Evolutionary conservation across 1,140 invertebrate genomes (phyloP), one percentile per base, ranked within the genome.

Genomic region (Rhynchophorus ferrugineus): DNA sequence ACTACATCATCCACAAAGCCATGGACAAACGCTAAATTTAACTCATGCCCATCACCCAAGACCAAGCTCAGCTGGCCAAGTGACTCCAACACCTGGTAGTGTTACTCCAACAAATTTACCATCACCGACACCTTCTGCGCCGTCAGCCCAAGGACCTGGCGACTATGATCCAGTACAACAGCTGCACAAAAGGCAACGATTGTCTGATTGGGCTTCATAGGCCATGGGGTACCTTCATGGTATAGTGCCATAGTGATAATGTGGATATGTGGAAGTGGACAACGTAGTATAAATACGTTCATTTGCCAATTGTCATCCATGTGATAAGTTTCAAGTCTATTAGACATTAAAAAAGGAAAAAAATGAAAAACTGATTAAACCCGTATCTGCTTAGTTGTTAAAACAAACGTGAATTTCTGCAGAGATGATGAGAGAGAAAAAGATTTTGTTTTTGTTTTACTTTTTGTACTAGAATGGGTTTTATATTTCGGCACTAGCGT

Each of bases 161-260:
- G 87, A 91, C 63, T 90, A 91, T 67, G 88, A 91, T 67, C 9
- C 44, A n/a, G 83, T 84, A 44, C n/a, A n/a, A n/a, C 84, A 85
- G 44, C 78, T 89, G 64, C 80, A 83, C 66, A 91, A 91, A 73
- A 79, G 86, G 66, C 79, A 85, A 54, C 80, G 88, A 67, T 82
- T 90, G 67, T 80, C 79, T 20, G 89, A 91, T 57, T 91, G 89
- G 88, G 79, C 85, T 66, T 87, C 87, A 80, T 91, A 88, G 78
- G 77, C 74, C 48, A 38, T 37, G 51, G 44, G 21, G 43, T 53
- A 53, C 44, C 54, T 42, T 44, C 56, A 43, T 29, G 49, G 50
- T 53, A 49, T 61, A 67, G 66, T 69, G 66, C 66, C 67, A 69
- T 66, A 67, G 66, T 68, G 65, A 65, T 67, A 63, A 59, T 29